Percentiles rank a stretch among this genome's conserved stretches.
Conservation (phyloP, 2,113 vertebrate genomes). For the Penelope pileata region DNA sequence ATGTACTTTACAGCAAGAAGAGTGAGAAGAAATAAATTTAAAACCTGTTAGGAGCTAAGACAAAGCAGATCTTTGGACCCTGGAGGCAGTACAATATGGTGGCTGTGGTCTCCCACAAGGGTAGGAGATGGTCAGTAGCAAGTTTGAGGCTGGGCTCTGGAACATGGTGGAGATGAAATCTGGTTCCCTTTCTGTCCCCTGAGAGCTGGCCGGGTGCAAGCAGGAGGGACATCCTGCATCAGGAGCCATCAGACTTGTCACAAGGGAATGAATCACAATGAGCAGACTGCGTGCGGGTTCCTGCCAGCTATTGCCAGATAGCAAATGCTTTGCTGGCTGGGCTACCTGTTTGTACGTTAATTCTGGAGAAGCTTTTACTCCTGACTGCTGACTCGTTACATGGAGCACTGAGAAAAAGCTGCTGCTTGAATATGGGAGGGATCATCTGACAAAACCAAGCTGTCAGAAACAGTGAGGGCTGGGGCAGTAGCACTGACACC, state of each 20-base stretch:
- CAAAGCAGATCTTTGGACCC: not conserved
- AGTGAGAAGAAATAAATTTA: not conserved
- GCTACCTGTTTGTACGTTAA: not conserved
- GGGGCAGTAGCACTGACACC: not conserved
- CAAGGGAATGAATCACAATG: not conserved
- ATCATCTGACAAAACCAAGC: not conserved
- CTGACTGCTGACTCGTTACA: not conserved
- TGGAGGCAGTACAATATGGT: not conserved
- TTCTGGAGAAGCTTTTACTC: not conserved
- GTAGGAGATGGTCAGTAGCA: not conserved
- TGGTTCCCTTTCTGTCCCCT: accelerated
- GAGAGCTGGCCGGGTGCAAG: not conserved
- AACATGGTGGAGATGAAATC: accelerated
- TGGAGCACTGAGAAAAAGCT: not conserved
- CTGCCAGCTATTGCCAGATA: not conserved
- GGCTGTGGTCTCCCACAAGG: not conserved
- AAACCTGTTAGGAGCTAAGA: not conserved
- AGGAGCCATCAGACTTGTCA: not conserved
- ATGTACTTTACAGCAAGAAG: not conserved
- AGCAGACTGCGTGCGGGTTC: not conserved
- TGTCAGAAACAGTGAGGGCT: accelerated
- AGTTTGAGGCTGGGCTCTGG: not conserved
- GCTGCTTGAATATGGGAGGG: not conserved
- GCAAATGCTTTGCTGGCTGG: not conserved
- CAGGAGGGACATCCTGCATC: accelerated